Evolutionary conservation across 1,140 invertebrate species (phyloP), one percentile per base, ranked within the genome.

Genomic region (Drosophila obscura): DNA sequence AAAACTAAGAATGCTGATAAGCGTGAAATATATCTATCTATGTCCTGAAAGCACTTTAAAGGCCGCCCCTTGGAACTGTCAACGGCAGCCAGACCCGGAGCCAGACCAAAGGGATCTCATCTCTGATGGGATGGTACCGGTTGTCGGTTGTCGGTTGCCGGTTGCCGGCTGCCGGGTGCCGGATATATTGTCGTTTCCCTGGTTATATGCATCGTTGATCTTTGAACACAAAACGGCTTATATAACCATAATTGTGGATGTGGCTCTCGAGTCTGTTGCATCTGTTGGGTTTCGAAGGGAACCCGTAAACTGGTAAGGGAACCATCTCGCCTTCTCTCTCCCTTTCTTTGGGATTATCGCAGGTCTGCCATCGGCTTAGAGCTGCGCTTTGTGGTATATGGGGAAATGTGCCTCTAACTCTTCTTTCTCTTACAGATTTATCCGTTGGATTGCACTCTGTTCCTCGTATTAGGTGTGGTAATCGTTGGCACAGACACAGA

Each of bases 141-240:
- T 26, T 52, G 26, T 19, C 28, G 51, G 46, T 31, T 73, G 50
- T 35, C 63, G 73, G 67, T 24, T 72, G 48, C 43, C 73, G 77
- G 64, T 61, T 63, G 35, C 26, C 49, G 55, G 44, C 24, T 26
- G 50, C 41, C 35, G 60, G 48, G 48, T 72, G 48, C 43, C 73
- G 77, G 64, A 85, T 74, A 87, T 74, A 75, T 73, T 67, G 59
- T 76, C 35, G 4, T 35, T 39, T 51, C 11, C 35, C 35, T 65
- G 75, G 75, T 87, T 79, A 83, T 76, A 88, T 88, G 82, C 82
- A 62, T 87, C 55, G 79, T 52, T 87, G 82, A 82, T 87, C 83
- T 87, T 74, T 76, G 56, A 55, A 69, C 55, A 48, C 56, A 46
- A 78, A 60, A 79, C 46, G 67, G 73, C 81, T 88, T 82, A 76